Evolutionary conservation across 1,140 invertebrate species (phyloP), one percentile per base, ranked within the genome.

Genomic region (Ips nitidus): DNA sequence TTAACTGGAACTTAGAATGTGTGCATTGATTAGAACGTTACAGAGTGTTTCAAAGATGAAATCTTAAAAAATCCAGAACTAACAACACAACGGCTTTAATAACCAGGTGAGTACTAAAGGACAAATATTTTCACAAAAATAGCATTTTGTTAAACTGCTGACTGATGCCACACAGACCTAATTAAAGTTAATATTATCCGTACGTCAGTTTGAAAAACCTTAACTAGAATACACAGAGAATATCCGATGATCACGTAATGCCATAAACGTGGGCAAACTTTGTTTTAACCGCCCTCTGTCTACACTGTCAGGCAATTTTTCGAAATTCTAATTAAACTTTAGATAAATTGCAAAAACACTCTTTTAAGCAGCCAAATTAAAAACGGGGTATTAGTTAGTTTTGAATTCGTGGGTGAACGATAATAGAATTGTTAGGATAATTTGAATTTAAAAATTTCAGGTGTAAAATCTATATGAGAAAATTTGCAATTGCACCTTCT

Each of bases 401-500:
- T 5, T 47, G 45, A 47, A 47, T n/a, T 40, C n/a, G 4, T 38
- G 39, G 39, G 55, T 36, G 39, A 22, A 22, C 22, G 22, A 22
- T 22, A 22, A 22, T 22, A 22, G 22, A 22, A 22, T 22, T 22
- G 22, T 22, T 22, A 22, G 22, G 22, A 22, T 22, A 22, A 22
- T 22, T 22, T 22, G 22, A 22, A 22, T 22, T 22, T 22, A 22
- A 22, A 3, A 43, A 8, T 75, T 76, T 47, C 57, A 79, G 75
- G 77, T 79, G 73, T 71, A 79, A 75, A 62, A 79, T 80, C 75
- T 80, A 79, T 47, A 81, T 82, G 78, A 81, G 81, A 73, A 76
- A 79, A 75, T 68, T 82, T 41, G 78, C 80, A 57, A 74, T 81
- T 41, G 71, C 81, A 57, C 77, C 80, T 52, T 76, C 77, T 40